Evolutionary conservation across 2,113 vertebrate genomes (phyloP).

Genomic region (Takifugu flavidus): DNA sequence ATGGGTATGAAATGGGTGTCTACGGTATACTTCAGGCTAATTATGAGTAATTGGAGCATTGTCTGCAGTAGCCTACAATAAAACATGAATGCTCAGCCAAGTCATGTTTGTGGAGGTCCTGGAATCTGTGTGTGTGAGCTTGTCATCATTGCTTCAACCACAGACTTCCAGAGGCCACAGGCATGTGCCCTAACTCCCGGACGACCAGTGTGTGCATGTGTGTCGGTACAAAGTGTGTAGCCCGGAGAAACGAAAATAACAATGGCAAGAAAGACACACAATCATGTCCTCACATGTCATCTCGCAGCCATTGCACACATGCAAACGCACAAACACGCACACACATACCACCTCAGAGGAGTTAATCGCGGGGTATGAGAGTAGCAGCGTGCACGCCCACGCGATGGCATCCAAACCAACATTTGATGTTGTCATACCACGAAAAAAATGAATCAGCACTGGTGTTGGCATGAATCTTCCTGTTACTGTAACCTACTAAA

Average conservation of each 20-base stretch:
- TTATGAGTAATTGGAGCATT: slow-evolving; percentile 62
- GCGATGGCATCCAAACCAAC: slow-evolving; percentile 30
- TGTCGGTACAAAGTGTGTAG: slow-evolving; percentile 22
- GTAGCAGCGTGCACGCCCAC: slow-evolving; percentile 20
- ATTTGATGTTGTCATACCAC: slow-evolving; percentile 51
- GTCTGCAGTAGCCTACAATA: slow-evolving; percentile 58
- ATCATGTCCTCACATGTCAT: slow-evolving; percentile 31
- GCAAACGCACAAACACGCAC: slow-evolving; percentile 23
- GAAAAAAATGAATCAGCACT: slow-evolving; percentile 45
- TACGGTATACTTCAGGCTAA: slow-evolving; percentile 41
- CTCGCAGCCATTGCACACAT: slow-evolving; percentile 21
- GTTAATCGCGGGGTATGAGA: slow-evolving; percentile 33
- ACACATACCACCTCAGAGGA: slow-evolving; percentile 11
- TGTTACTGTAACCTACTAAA: slow-evolving; percentile 17
- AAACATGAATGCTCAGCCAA: slow-evolving; percentile 52
- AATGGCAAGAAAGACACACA: slow-evolving; percentile 27
- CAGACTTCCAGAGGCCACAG: slow-evolving; percentile 75
- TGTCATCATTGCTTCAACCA: slow-evolving; percentile 74
- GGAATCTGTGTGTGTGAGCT: slow-evolving; percentile 70
- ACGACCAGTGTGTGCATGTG: slow-evolving; percentile 45
- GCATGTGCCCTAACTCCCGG: slow-evolving; percentile 61
- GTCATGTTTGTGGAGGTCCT: slow-evolving; percentile 72
- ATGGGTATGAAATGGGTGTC: slow-evolving; percentile 41
- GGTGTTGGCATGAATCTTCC: slow-evolving; percentile 20
- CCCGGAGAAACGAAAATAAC: slow-evolving; percentile 44